phyloP scores from a whole-genome alignment of 2,888 invertebrate species.

The Drosophila cognata region DNA sequence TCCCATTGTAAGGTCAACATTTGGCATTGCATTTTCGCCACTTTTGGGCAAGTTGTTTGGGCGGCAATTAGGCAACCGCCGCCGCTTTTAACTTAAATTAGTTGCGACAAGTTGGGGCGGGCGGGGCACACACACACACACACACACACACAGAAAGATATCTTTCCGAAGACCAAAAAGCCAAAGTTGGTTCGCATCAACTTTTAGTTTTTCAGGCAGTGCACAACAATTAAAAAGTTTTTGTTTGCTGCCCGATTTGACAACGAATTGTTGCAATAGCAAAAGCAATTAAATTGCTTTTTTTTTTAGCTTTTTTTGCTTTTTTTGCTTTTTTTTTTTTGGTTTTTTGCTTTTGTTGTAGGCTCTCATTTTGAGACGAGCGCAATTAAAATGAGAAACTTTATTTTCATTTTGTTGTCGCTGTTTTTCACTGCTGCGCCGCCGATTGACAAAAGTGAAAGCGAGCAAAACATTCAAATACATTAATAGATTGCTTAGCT shows the following conservation, averaged over 20 bases:
- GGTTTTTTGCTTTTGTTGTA: slow-evolving; percentile 32
- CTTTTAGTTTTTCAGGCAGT: slow-evolving; percentile 9
- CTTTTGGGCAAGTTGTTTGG: neutral
- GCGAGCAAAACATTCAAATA: slow-evolving; percentile 40
- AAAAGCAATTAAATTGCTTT: slow-evolving; percentile 46
- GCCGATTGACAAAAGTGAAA: slow-evolving; percentile 76
- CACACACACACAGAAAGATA: slow-evolving; percentile 1
- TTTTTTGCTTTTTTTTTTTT: slow-evolving; percentile 25
- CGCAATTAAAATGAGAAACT: slow-evolving; percentile 74
- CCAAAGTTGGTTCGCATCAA: slow-evolving; percentile 11
- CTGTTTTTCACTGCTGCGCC: slow-evolving; percentile 8
- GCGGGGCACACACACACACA: neutral
- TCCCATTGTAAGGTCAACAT: neutral
- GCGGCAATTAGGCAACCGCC: slow-evolving; percentile 4
- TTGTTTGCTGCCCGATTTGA: slow-evolving; percentile 30
- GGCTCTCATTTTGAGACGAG: slow-evolving; percentile 46
- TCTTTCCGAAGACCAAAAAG: slow-evolving; percentile 4
- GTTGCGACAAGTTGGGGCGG: slow-evolving; percentile 7
- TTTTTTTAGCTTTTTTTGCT: neutral
- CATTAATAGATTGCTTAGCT: slow-evolving; percentile 39
- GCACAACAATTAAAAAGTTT: slow-evolving; percentile 37
- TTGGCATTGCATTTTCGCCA: neutral
- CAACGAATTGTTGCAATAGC: slow-evolving; percentile 39
- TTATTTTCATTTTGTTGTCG: slow-evolving; percentile 41
- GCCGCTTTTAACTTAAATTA: slow-evolving; percentile 1